These are phyloP conservation scores for Bos javanicus DNA, from an alignment of 2,113 vertebrate species.

Conservation along the genomic window DNA sequence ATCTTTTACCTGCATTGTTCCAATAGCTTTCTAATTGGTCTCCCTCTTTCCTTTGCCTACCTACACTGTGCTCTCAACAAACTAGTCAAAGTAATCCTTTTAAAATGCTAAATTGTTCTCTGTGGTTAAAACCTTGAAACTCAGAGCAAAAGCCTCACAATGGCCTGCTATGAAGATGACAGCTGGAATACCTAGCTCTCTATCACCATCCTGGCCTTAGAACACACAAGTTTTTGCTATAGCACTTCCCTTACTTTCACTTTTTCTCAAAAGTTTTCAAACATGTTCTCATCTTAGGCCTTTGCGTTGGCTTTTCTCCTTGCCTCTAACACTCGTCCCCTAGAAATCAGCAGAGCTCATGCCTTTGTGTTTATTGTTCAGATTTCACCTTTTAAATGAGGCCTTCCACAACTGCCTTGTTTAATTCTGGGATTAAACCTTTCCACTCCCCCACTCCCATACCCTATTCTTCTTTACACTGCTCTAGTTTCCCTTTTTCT, in stretches of 20 bases:
- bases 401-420: background rate
- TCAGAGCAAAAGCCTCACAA: background rate
- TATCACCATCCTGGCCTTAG: background rate
- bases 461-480: background rate
- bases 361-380: background rate
- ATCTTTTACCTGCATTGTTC: background rate
- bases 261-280: background rate
- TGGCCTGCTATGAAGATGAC: background rate
- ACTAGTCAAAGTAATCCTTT: background rate
- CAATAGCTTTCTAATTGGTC: background rate
- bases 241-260: background rate
- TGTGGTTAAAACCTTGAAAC: background rate
- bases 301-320: background rate
- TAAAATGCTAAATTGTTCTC: background rate
- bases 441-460: fast-evolving
- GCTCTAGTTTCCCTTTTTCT: background rate
- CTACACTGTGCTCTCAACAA: background rate
- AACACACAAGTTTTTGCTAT: background rate
- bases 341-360: background rate
- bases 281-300: background rate
- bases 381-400: background rate
- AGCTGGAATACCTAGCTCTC: background rate
- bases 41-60: background rate
- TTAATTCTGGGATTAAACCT: background rate
- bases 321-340: background rate